Evolutionary conservation across 2,888 invertebrate species (phyloP).

Genomic region (Callosobruchus maculatus): DNA sequence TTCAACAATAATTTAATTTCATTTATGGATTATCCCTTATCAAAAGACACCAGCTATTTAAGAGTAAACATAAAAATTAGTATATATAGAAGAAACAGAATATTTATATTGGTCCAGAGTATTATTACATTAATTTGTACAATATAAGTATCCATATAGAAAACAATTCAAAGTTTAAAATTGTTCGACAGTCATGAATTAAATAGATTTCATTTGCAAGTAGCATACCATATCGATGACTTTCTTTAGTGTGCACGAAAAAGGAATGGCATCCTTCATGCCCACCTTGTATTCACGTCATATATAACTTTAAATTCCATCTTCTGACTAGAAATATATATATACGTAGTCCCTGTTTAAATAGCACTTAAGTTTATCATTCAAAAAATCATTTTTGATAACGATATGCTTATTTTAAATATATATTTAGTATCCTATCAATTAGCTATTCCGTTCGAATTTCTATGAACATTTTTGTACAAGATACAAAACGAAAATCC

Average conservation of each 20-base stretch:
- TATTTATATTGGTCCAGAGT: constrained; percentile 29
- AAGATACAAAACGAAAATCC: background rate
- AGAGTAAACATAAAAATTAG: background rate
- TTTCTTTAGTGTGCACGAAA: background rate
- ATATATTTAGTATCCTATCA: constrained; percentile 12
- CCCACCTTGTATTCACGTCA: background rate
- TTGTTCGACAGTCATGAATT: background rate
- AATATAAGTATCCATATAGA: background rate
- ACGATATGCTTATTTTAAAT: constrained; percentile 31
- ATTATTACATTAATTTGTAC: constrained; percentile 9
- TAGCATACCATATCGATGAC: background rate
- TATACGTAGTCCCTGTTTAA: constrained; percentile 17
- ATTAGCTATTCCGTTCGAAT: constrained; percentile 7
- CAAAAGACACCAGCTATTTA: background rate
- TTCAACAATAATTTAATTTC: background rate
- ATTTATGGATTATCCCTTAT: background rate
- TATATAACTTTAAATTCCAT: constrained; percentile 11
- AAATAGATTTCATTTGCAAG: background rate
- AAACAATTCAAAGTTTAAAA: background rate
- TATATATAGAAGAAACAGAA: background rate
- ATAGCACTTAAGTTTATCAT: constrained; percentile 17
- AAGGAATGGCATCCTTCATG: background rate
- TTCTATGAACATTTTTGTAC: constrained; percentile 10
- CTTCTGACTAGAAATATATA: constrained; percentile 21
- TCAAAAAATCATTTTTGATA: constrained; percentile 24